Evolutionary conservation across 37 sponge, comb jelly and placozoan species (phyloP).

Genomic region (Petrosia ficiformis): DNA sequence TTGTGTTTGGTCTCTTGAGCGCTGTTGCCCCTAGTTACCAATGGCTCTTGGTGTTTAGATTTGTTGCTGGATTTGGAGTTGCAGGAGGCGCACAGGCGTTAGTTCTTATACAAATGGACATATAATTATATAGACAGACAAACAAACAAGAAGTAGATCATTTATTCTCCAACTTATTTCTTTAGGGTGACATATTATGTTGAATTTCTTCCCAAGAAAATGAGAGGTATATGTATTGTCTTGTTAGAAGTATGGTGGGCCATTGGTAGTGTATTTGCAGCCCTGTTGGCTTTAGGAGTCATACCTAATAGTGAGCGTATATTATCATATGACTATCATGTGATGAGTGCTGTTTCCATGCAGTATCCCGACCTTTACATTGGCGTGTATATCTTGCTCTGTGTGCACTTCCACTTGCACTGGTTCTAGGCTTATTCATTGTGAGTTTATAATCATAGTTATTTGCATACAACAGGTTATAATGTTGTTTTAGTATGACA

Average conservation of each 20-base stretch:
- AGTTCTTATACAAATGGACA: background rate
- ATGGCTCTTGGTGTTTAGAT: slow-evolving; percentile 38
- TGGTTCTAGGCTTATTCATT: slow-evolving; percentile 43
- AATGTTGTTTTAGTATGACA: too few relatives aligned
- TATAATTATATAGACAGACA: background rate
- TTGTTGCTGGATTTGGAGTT: slow-evolving; percentile 47
- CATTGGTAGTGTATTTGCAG: slow-evolving; percentile 51
- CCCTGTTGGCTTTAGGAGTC: slow-evolving; percentile 44
- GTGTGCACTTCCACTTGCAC: slow-evolving; percentile 37
- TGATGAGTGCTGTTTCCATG: too few relatives aligned
- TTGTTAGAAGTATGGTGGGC: slow-evolving; percentile 51
- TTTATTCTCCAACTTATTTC: background rate
- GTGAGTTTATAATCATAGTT: too few relatives aligned
- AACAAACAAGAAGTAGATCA: background rate
- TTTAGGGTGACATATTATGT: slow-evolving; percentile 52
- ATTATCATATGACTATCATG: background rate
- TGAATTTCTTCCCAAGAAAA: slow-evolving; percentile 62
- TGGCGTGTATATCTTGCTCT: slow-evolving; percentile 63
- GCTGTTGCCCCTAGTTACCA: slow-evolving; percentile 20
- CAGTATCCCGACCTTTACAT: background rate
- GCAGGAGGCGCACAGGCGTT: slow-evolving; percentile 38
- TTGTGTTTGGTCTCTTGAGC: slow-evolving; percentile 29
- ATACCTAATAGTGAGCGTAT: slow-evolving; percentile 15
- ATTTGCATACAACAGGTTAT: too few relatives aligned
- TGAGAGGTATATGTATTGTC: slow-evolving; percentile 29